phyloP scores from a whole-genome alignment of 2,113 vertebrate species.

The Cyanoramphus novaezelandiae region DNA sequence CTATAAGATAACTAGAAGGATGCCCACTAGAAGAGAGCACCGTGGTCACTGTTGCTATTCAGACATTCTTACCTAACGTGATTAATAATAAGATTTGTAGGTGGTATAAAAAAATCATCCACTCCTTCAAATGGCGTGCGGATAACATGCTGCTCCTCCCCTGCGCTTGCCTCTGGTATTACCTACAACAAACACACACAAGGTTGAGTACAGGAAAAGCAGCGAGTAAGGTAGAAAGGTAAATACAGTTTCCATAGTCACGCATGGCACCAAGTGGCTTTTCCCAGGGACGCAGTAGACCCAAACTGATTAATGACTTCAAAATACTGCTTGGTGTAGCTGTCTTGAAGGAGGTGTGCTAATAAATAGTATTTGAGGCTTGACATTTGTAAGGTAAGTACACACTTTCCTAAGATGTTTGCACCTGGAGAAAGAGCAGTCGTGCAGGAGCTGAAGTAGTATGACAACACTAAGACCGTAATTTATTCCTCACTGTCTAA shows the following conservation, averaged over 20 bases:
- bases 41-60: not conserved
- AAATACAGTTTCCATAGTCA: not conserved
- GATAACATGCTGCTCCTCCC: slow-evolving; percentile 82
- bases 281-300: not conserved
- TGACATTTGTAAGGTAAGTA: slow-evolving; percentile 32
- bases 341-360: not conserved
- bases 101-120: slow-evolving; percentile 91
- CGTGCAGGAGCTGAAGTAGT: not conserved
- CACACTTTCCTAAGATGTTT: not conserved
- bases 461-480: not conserved
- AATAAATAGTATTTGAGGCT: not conserved
- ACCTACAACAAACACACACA: slow-evolving; percentile 77
- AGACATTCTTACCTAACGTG: slow-evolving; percentile 86
- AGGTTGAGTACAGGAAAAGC: not conserved
- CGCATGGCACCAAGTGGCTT: fast-evolving
- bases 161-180: slow-evolving; percentile 87
- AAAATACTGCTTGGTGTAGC: not conserved
- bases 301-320: not conserved
- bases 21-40: not conserved
- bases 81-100: slow-evolving; percentile 97
- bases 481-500: slow-evolving; percentile 7
- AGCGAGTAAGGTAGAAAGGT: not conserved
- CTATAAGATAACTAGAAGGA: not conserved
- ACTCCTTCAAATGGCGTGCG: slow-evolving; percentile 85
- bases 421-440: not conserved